A percentile compares a stretch with the other conserved stretches of the same genome.
phyloP scores from a whole-genome alignment of 1,140 invertebrate genomes.

The Drosophila truncata region DNA sequence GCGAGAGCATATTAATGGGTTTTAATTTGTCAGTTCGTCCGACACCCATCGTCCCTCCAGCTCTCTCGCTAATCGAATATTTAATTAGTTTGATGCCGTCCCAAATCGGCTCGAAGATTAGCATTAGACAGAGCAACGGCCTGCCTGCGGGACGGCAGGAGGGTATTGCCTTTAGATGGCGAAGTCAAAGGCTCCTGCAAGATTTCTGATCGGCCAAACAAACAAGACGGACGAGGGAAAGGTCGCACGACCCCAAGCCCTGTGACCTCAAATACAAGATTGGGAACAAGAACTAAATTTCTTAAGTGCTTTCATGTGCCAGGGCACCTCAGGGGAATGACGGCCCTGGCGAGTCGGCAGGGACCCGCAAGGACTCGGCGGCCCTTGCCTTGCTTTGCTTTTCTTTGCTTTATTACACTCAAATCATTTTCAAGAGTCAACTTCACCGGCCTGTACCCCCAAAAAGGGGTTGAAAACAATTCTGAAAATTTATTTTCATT shows the following conservation, averaged over 20 bases:
- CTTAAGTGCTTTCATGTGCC: constrained; percentile 77
- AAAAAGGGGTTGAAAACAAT: constrained; percentile 77
- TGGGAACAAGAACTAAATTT: constrained; percentile 79
- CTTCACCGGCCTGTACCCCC: constrained; percentile 23
- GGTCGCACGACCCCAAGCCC: constrained; percentile 16
- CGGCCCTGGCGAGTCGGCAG: constrained; percentile 20
- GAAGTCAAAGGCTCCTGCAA: constrained; percentile 42
- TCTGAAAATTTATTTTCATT: constrained; percentile 83
- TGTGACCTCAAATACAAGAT: constrained; percentile 76
- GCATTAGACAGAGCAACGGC: constrained; percentile 29
- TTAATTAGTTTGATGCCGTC: constrained; percentile 76
- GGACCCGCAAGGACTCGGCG: constrained; percentile 41
- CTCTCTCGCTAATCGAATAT: constrained; percentile 69
- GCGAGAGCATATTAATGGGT: constrained; percentile 54
- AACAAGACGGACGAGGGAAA: constrained; percentile 37
- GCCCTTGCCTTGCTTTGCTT: constrained; percentile 19
- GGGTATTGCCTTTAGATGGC: constrained; percentile 3
- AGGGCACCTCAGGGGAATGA: constrained; percentile 18
- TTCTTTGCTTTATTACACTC: constrained; percentile 74
- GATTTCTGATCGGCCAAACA: constrained; percentile 57
- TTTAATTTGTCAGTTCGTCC: constrained; percentile 59
- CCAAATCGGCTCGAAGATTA: constrained; percentile 68
- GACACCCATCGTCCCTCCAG: constrained; percentile 7
- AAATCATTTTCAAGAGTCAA: constrained; percentile 77
- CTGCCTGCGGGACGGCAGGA: neutral